Conservation (phyloP, 2,888 invertebrate genomes). For the Dynastes hyllus region DNA sequence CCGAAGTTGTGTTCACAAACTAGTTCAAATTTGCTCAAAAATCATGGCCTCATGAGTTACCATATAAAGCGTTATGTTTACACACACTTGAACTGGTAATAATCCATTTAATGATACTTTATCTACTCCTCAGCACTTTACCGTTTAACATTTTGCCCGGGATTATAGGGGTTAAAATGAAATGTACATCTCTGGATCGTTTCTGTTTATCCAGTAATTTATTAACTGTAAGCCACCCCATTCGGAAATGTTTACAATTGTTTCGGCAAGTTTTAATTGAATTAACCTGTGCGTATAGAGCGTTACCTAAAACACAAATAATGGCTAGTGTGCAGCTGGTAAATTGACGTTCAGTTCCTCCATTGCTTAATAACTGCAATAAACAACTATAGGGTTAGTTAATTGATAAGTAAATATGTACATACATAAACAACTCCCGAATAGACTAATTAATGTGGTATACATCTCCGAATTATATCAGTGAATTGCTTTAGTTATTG, state of each 20-base stretch:
- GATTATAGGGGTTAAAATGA: conserved; percentile 28
- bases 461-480: not conserved
- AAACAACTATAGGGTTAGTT: not conserved
- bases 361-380: not conserved
- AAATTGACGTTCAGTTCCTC: not conserved
- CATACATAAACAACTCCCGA: not conserved
- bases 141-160: conserved; percentile 10
- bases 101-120: conserved; percentile 7
- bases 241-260: conserved; percentile 29
- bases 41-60: too few relatives aligned
- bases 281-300: conserved; percentile 33
- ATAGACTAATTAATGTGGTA: not conserved
- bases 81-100: not conserved
- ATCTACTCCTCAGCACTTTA: conserved; percentile 17
- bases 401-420: conserved; percentile 11
- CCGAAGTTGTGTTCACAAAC: not conserved
- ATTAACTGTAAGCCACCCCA: conserved; percentile 30
- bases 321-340: not conserved
- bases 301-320: conserved; percentile 19
- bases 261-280: conserved; percentile 43
- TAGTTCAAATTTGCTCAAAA: not conserved
- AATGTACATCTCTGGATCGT: conserved; percentile 29
- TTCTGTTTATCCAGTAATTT: conserved; percentile 41
- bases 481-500: not conserved
- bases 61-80: not conserved